Evolutionary conservation across 2,888 invertebrate species (phyloP).

Genomic region (Osmoderma eremita): DNA sequence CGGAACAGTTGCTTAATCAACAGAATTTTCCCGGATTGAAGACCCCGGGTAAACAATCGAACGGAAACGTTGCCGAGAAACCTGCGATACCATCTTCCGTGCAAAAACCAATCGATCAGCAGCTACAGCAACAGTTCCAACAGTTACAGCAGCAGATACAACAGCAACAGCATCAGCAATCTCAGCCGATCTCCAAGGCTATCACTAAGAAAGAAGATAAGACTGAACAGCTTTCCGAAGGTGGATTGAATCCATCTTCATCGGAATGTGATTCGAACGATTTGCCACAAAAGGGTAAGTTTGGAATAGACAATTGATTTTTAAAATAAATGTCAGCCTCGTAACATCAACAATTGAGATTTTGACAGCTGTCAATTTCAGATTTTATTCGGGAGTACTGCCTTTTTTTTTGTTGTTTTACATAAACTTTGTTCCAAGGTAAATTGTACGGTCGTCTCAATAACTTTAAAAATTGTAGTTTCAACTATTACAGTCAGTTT

Average conservation of each 20-base stretch:
- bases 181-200: conserved; percentile 25
- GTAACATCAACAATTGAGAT: too few relatives aligned
- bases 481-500: too few relatives aligned
- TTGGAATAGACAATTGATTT: too few relatives aligned
- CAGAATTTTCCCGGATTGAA: conserved; percentile 60
- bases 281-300: conserved; percentile 44
- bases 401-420: too few relatives aligned
- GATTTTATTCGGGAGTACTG: too few relatives aligned
- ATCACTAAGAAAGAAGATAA: conserved; percentile 56
- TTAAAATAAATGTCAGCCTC: too few relatives aligned
- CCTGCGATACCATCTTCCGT: conserved; percentile 42
- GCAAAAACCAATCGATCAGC: conserved; percentile 50
- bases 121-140: conserved; percentile 52
- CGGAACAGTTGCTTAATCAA: conserved; percentile 62
- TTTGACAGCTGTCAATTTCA: too few relatives aligned
- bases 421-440: too few relatives aligned
- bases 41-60: conserved; percentile 41
- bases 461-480: too few relatives aligned
- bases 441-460: too few relatives aligned
- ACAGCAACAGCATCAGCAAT: conserved; percentile 53
- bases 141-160: conserved; percentile 48
- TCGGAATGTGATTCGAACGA: conserved; percentile 63
- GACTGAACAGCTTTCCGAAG: conserved; percentile 53
- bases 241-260: conserved; percentile 57
- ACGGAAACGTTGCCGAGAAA: conserved; percentile 45